These are phyloP conservation scores for Listronotus oregonensis DNA, from an alignment of 1,140 invertebrate species.

Conservation along the genomic window DNA sequence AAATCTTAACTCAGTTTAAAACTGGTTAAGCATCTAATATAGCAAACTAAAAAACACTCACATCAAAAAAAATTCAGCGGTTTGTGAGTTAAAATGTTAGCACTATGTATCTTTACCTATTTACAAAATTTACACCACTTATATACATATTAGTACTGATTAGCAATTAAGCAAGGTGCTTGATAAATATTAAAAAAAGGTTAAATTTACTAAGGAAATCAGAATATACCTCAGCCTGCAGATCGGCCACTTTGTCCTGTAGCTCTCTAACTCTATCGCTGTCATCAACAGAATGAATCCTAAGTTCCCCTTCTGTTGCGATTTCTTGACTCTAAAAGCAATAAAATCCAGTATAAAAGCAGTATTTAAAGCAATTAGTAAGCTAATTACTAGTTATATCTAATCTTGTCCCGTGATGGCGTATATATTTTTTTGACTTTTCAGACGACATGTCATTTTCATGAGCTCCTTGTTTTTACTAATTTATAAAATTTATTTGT, in stretches of 20 bases:
- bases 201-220: background rate
- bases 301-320: conserved; percentile 84
- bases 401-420: no score
- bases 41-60: conserved; percentile 17
- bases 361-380: no score
- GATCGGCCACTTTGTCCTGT: conserved; percentile 87
- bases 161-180: conserved; percentile 3
- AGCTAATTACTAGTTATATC: no score
- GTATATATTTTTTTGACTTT: no score
- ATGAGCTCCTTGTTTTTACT: no score
- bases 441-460: no score
- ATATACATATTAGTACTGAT: background rate
- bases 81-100: conserved; percentile 4
- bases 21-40: conserved; percentile 1
- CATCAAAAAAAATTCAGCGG: conserved; percentile 15
- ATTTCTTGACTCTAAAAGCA: conserved; percentile 84
- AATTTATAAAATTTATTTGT: no score
- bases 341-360: no score
- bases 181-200: background rate
- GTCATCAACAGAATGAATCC: conserved; percentile 75
- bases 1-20: no score
- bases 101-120: background rate
- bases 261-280: conserved; percentile 84
- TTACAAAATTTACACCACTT: conserved; percentile 10
- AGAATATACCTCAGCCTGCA: conserved; percentile 84